phyloP scores from a whole-genome alignment of 2,113 vertebrate genomes.

The Euleptes europaea region DNA sequence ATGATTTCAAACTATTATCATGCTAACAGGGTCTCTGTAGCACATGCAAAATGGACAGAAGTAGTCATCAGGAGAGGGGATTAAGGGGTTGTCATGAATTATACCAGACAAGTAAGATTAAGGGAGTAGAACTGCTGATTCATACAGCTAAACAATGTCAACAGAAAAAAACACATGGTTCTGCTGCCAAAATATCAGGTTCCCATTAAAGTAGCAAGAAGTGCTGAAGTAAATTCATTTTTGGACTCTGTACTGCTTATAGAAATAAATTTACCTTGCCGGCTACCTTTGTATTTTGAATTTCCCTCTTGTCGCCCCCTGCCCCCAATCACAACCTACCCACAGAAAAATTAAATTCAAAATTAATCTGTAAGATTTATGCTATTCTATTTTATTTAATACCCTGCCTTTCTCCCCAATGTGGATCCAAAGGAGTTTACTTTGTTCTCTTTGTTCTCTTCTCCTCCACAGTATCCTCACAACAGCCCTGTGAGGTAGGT shows the following conservation, averaged over 20 bases:
- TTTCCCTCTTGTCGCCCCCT: background rate
- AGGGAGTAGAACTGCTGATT: conserved; percentile 35
- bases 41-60: accelerated
- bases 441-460: too few species aligned
- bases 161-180: too few species aligned
- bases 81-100: background rate
- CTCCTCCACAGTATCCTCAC: too few species aligned
- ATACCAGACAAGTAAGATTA: accelerated
- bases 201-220: background rate
- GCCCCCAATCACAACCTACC: too few species aligned
- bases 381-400: too few species aligned
- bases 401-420: too few species aligned
- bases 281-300: background rate
- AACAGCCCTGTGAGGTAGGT: too few species aligned
- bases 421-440: too few species aligned
- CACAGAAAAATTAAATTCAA: too few species aligned
- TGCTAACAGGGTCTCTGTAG: conserved; percentile 1
- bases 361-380: too few species aligned
- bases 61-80: background rate
- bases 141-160: conserved; percentile 31
- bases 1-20: conserved; percentile 34
- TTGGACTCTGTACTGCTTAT: background rate
- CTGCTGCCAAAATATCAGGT: too few species aligned
- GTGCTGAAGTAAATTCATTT: background rate
- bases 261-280: background rate